Conservation (phyloP, 1,140 invertebrate species). For the Brachionus paranguensis region DNA sequence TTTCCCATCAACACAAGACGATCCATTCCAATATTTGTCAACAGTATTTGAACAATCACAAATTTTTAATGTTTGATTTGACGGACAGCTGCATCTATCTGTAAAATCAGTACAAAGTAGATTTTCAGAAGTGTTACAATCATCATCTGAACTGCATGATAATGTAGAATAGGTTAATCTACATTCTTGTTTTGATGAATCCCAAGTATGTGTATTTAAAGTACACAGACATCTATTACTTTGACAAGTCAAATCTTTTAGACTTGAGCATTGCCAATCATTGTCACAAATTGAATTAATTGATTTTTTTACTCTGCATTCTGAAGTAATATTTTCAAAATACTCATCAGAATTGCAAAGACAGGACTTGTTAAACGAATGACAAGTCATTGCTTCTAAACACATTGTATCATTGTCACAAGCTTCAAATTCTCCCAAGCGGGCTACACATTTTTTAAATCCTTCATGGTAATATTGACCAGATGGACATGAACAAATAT, state of each 20-base stretch:
- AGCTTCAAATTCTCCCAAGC: background rate
- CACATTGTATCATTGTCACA: constrained; percentile 11
- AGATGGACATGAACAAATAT: background rate
- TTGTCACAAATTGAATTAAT: background rate
- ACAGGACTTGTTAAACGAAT: background rate
- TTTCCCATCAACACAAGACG: background rate
- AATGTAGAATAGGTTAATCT: background rate
- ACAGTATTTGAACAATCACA: background rate
- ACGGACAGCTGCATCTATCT: background rate
- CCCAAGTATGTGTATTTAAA: background rate
- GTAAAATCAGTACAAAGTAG: background rate
- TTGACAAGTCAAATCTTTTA: background rate
- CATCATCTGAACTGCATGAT: background rate
- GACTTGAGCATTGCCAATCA: background rate
- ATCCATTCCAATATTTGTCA: background rate
- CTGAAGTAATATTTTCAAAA: background rate
- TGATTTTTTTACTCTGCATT: background rate
- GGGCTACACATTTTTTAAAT: background rate
- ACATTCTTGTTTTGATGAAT: background rate
- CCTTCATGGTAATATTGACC: background rate
- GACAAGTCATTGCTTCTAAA: background rate
- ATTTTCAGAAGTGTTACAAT: background rate
- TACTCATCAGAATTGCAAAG: background rate
- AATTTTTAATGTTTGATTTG: background rate
- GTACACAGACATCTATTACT: background rate